A percentile compares a stretch with the other conserved stretches of the same genome.
Evolutionary conservation across 2,113 vertebrate species (phyloP).

Genomic region (Eclectus roratus): DNA sequence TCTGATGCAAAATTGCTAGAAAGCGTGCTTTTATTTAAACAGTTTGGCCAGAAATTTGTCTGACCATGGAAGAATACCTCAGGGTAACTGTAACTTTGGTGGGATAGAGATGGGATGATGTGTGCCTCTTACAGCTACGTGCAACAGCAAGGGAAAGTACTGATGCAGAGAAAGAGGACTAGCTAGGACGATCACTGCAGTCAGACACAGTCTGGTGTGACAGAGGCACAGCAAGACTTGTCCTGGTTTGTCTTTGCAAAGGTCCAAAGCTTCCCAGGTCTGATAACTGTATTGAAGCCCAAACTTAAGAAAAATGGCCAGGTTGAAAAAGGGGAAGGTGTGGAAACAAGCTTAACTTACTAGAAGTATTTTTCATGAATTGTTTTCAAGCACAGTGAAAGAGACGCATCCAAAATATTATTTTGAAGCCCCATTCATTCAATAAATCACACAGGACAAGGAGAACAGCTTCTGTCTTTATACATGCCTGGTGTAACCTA

Average conservation of each 20-base stretch:
- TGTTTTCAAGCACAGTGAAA: conserved; percentile 39
- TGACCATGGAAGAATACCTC: background rate
- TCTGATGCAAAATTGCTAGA: background rate
- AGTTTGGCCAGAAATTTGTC: background rate
- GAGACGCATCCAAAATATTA: background rate
- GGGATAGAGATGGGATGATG: background rate
- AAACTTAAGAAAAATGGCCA: background rate
- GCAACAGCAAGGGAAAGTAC: background rate
- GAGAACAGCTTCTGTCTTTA: background rate
- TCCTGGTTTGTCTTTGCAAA: background rate
- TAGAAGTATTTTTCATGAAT: conserved; percentile 7
- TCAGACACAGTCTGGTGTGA: background rate
- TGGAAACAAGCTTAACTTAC: background rate
- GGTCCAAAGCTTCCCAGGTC: background rate
- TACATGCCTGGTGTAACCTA: background rate
- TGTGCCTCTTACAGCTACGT: background rate
- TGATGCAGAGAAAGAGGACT: background rate
- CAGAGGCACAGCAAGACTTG: background rate
- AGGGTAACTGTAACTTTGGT: background rate
- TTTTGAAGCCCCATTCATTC: background rate
- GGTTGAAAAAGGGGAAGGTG: background rate
- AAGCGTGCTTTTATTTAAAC: background rate
- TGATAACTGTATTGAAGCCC: background rate
- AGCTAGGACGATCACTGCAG: background rate
- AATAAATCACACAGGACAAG: background rate